phyloP scores from a whole-genome alignment of 2,113 vertebrate genomes.

The Forbesichthys papilliferus region DNA sequence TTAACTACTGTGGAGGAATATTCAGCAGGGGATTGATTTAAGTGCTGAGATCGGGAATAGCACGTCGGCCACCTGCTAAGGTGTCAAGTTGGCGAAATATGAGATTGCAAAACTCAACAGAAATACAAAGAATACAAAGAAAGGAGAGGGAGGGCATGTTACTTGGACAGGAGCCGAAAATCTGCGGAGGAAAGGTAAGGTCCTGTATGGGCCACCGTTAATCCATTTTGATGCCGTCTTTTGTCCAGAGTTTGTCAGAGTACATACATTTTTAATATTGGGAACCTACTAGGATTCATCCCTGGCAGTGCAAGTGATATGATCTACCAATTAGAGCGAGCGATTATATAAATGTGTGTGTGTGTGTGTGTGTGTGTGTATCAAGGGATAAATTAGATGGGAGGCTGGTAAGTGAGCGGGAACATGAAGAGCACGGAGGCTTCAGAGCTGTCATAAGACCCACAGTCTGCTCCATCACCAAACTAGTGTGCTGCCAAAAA shows the following conservation, averaged over 20 bases:
- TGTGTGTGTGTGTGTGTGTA: background rate
- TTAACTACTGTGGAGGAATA: constrained; percentile 7
- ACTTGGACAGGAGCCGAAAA: too few species aligned
- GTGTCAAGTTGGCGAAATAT: constrained; percentile 8
- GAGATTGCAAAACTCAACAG: background rate
- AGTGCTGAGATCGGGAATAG: background rate
- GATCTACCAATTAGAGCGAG: constrained; percentile 17
- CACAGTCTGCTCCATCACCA: constrained; percentile 44
- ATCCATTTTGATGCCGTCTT: too few species aligned
- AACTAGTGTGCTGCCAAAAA: constrained; percentile 54
- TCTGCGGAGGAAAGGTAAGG: too few species aligned
- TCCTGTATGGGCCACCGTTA: too few species aligned
- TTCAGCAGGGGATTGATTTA: background rate
- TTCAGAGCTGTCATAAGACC: constrained; percentile 57
- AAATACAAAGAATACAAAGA: too few species aligned
- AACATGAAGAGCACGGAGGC: constrained; percentile 40
- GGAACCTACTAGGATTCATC: background rate
- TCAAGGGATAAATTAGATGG: constrained; percentile 24
- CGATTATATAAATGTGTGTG: background rate
- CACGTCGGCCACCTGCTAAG: background rate
- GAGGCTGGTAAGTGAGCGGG: background rate
- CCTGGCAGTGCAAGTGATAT: constrained; percentile 7
- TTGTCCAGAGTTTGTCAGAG: too few species aligned
- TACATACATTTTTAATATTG: background rate
- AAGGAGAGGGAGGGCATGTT: too few species aligned